phyloP scores from a whole-genome alignment of 2,888 invertebrate species.

The Ypsolopha scabrella region DNA sequence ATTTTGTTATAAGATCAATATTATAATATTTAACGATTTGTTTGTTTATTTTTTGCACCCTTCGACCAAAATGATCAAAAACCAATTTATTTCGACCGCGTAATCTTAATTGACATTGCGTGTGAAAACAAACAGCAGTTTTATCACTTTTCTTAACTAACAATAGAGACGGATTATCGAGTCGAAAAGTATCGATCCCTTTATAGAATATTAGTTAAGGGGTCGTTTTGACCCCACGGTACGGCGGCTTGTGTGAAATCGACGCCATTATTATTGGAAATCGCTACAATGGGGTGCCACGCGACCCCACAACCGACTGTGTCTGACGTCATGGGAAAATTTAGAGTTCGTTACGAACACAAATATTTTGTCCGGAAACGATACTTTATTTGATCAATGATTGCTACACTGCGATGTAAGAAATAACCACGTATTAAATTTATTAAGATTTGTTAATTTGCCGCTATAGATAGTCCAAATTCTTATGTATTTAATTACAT shows the following conservation, averaged over 20 bases:
- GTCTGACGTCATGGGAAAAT: slow-evolving; percentile 1
- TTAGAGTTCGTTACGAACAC: neutral
- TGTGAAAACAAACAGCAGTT: neutral
- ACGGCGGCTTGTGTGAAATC: slow-evolving; percentile 39
- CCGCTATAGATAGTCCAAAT: too few species aligned
- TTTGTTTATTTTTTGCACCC: too few species aligned
- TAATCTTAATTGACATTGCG: neutral
- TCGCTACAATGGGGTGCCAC: slow-evolving; percentile 14
- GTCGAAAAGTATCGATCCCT: slow-evolving; percentile 7
- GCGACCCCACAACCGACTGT: slow-evolving; percentile 1
- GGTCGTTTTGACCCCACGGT: slow-evolving; percentile 13
- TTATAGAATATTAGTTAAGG: slow-evolving; percentile 22
- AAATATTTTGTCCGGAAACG: neutral
- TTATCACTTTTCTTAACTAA: neutral
- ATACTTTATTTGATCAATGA: neutral
- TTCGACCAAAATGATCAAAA: too few species aligned
- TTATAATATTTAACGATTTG: too few species aligned
- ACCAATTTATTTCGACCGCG: neutral
- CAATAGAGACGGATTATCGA: neutral
- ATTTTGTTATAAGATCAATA: too few species aligned
- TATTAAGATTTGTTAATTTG: too few species aligned
- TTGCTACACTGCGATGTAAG: too few species aligned
- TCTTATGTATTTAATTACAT: too few species aligned
- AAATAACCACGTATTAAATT: too few species aligned
- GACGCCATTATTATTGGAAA: slow-evolving; percentile 38